A percentile compares a stretch with the other conserved stretches of the same genome.
Conservation (phyloP, 1,140 invertebrate genomes). For the Sycobia sp. region DNA sequence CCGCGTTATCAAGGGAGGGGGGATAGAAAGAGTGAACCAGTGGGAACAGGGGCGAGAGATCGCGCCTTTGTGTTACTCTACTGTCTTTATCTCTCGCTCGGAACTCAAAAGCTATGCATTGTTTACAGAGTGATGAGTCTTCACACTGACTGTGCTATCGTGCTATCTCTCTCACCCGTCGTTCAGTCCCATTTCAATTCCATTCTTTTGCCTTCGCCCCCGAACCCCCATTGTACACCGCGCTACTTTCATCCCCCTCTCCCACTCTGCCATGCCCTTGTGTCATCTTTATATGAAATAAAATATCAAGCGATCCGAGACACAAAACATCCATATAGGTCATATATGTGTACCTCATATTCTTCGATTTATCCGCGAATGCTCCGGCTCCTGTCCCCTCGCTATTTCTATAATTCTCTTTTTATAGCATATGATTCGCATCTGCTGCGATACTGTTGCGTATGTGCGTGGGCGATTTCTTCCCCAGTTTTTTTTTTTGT, state of each 20-base stretch:
- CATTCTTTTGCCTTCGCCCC: not conserved
- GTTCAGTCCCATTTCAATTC: not conserved
- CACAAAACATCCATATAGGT: too few relatives aligned
- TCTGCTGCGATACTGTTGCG: too few relatives aligned
- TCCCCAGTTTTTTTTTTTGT: too few relatives aligned
- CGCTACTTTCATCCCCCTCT: too few relatives aligned
- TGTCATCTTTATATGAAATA: not conserved
- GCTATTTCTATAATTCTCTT: not conserved
- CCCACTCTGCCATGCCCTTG: too few relatives aligned
- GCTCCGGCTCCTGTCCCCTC: not conserved
- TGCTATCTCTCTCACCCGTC: too few relatives aligned
- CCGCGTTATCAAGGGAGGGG: too few relatives aligned
- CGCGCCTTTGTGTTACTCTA: constrained; percentile 1
- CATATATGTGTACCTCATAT: not conserved
- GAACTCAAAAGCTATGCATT: constrained; percentile 36
- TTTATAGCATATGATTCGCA: too few relatives aligned
- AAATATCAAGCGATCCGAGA: not conserved
- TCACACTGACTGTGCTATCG: constrained; percentile 42
- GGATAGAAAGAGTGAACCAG: too few relatives aligned
- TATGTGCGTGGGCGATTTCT: too few relatives aligned
- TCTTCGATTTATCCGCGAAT: not conserved
- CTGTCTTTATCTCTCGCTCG: not conserved
- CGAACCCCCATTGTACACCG: not conserved
- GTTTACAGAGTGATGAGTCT: constrained; percentile 58
- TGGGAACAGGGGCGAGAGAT: too few relatives aligned